Percentiles rank a stretch among this genome's conserved stretches.
Conservation (phyloP, 92 coral and sea anemone genomes). For the Epizoanthus scotinus region DNA sequence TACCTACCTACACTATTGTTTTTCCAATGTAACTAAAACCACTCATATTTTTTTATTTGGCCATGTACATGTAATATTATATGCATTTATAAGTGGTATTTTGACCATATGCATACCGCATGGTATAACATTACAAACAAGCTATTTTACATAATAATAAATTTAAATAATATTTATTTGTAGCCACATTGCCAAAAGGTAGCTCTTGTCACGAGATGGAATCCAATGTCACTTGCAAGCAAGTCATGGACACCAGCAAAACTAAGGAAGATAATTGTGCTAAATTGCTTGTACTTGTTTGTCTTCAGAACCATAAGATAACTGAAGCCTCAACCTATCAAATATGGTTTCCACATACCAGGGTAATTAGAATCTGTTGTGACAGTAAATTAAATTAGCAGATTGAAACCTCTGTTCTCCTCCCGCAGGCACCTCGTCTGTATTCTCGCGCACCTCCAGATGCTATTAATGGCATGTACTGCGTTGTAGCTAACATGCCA, state of each 20-base stretch:
- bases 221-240: background rate
- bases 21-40: no score
- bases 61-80: background rate
- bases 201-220: background rate
- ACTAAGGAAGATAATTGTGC: no score
- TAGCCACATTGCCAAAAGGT: slow-evolving; percentile 31
- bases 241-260: no score
- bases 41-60: no score
- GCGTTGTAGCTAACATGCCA: slow-evolving; percentile 91
- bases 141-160: background rate
- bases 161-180: background rate
- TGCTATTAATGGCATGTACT: slow-evolving; percentile 77
- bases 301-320: no score
- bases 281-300: no score
- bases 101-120: slow-evolving; percentile 48
- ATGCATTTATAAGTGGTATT: slow-evolving; percentile 30
- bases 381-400: background rate
- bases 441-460: slow-evolving; percentile 68
- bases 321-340: no score
- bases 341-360: no score
- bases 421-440: slow-evolving; percentile 76
- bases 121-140: slow-evolving; percentile 6
- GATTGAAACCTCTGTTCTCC: slow-evolving; percentile 88
- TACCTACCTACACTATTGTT: no score
- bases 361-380: background rate